Base-by-base conservation (phyloP, 2,888 invertebrate genomes). In the Encarsia formosa region DNA sequence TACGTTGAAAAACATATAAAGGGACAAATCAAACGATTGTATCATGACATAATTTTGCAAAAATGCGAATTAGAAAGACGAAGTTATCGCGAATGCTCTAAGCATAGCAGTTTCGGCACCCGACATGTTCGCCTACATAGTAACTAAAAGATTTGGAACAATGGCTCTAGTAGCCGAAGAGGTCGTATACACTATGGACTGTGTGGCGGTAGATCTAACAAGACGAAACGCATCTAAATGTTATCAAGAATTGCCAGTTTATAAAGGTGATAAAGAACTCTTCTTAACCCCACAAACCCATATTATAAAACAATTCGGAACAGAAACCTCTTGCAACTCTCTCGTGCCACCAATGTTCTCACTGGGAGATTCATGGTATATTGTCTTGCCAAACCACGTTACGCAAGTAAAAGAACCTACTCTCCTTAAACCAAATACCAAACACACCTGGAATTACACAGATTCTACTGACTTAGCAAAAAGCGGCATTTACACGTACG, bases 1-100 rank as follows among this genome's bases (percentile, higher is more conserved):
- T 66, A 65, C 35, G 45, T 58, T 1, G 63, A 65, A 44, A 60
- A 61, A 43, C 59, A 64, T 5, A 55, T 63, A 3, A 54, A 60
- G 20, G 34, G 44, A 4, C 46, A 57, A 15, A 16, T 67, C 1
- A 34, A 57, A 13, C 6, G 24, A 5, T 19, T 64, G 1, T 64
- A 65, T 20, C n/a, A 44, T 2, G 58, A 66, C 13, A 53, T 64
- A 0, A 9, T 63, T 3, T 32, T 54, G 5, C 55, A 63, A 19
- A 49, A 56, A 29, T 69, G 67, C 32, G 29, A 61, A 15, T 2
- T 64, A 2, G 61, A 63, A 20, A 41, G 61, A 22, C 63, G 65
- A 38, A n/a, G 58, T 66, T 1, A 5, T 66, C 4, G 55, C 49
- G 22, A 65, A 62, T 26, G 50, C 65, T 2, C 48, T 66, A 5